Conservation (phyloP, 1,140 invertebrate species). For the Saxidomus purpurata region DNA sequence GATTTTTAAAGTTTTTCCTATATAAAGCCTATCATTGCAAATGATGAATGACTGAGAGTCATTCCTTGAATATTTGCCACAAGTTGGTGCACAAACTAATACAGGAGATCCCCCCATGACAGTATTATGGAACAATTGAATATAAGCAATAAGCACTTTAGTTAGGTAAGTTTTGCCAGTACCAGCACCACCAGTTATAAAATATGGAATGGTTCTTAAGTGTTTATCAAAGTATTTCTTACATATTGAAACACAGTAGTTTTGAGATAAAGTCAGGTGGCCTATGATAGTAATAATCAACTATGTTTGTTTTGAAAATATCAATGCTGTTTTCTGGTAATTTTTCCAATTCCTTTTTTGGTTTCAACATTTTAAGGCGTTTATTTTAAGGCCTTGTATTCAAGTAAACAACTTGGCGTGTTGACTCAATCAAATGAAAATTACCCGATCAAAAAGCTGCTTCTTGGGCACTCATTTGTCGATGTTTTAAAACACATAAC, state of each 20-base stretch:
- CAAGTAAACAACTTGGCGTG: conserved; percentile 58
- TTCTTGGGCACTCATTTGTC: conserved; percentile 67
- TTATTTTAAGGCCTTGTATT: conserved; percentile 63
- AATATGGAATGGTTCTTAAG: conserved; percentile 45
- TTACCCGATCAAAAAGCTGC: conserved; percentile 58
- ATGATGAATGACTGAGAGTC: no score
- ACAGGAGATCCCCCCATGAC: no score
- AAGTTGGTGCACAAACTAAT: no score
- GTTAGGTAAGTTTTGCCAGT: no score
- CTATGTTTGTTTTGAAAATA: conserved; percentile 54
- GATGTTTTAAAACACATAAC: conserved; percentile 60
- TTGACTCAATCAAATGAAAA: conserved; percentile 42
- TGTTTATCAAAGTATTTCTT: background rate
- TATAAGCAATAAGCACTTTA: no score
- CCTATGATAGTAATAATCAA: conserved; percentile 58
- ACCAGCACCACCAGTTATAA: no score
- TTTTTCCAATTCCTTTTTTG: conserved; percentile 22
- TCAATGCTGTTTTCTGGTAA: conserved; percentile 51
- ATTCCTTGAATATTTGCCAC: no score
- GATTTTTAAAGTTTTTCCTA: no score
- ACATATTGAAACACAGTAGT: background rate
- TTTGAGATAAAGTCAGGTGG: conserved; percentile 4
- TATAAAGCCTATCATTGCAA: conserved; percentile 55
- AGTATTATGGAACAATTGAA: no score
- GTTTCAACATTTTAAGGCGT: conserved; percentile 55